These are phyloP conservation scores for Coccyzus lansbergi DNA, from an alignment of 2,797 vertebrate species.

Conservation along the genomic window DNA sequence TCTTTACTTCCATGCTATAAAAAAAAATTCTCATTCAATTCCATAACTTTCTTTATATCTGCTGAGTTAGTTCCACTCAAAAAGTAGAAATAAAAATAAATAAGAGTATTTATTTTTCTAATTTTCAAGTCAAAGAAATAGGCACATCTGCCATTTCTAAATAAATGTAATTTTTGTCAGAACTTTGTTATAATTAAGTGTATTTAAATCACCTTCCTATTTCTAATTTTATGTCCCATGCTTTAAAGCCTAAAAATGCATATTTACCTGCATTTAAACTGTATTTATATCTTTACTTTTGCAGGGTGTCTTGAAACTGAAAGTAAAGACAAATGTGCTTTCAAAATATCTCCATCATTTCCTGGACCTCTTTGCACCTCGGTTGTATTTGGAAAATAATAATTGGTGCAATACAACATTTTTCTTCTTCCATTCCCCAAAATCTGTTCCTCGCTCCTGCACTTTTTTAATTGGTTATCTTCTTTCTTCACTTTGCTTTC, in stretches of 20 bases:
- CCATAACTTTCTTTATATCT: not conserved
- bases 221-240: not conserved
- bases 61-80: not conserved
- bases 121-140: not conserved
- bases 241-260: not conserved
- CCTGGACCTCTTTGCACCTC: not conserved
- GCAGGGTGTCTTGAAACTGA: not conserved
- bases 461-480: not conserved
- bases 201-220: not conserved
- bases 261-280: not conserved
- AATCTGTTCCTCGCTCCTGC: not conserved
- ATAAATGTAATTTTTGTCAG: not conserved
- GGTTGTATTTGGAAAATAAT: not conserved
- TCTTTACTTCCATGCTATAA: not conserved
- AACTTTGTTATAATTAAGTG: not conserved
- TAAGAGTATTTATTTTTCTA: not conserved
- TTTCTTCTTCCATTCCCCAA: rapidly evolving
- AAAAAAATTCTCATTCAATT: not conserved
- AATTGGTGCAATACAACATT: not conserved
- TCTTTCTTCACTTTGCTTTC: not conserved
- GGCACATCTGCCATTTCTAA: not conserved
- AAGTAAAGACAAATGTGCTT: not conserved
- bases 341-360: not conserved
- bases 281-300: not conserved
- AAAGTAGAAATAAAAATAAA: not conserved